Conservation (phyloP, 2,113 vertebrate genomes). For the Passer montanus region DNA sequence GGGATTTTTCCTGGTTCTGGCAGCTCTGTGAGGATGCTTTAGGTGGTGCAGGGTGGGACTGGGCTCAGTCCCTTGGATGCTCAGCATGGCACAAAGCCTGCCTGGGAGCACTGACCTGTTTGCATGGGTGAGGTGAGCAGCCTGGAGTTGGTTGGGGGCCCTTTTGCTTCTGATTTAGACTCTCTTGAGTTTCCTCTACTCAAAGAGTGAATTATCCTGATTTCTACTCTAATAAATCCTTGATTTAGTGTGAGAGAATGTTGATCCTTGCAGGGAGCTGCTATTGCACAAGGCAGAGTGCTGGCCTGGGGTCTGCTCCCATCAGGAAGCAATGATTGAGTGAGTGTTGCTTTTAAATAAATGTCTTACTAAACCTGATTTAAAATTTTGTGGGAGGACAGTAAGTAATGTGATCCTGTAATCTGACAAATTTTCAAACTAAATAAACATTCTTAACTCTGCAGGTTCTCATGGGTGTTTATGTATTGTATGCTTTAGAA, state of each 20-base stretch:
- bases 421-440: not conserved
- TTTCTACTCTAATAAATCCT: not conserved
- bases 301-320: not conserved
- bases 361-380: not conserved
- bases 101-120: fast-evolving
- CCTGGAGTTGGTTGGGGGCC: fast-evolving
- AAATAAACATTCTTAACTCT: not conserved
- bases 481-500: not conserved
- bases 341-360: not conserved
- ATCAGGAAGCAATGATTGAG: not conserved
- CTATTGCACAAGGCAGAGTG: not conserved
- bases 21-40: not conserved
- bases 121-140: not conserved
- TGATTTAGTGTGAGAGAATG: not conserved
- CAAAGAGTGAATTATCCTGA: not conserved
- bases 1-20: not conserved
- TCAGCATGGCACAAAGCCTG: fast-evolving
- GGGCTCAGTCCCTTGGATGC: fast-evolving
- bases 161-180: not conserved
- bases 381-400: not conserved
- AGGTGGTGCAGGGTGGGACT: fast-evolving
- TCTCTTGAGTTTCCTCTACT: not conserved
- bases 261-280: not conserved
- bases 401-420: not conserved
- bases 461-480: not conserved